Evolutionary conservation across 2,888 invertebrate species (phyloP).

Genomic region (Tenthredo notha): DNA sequence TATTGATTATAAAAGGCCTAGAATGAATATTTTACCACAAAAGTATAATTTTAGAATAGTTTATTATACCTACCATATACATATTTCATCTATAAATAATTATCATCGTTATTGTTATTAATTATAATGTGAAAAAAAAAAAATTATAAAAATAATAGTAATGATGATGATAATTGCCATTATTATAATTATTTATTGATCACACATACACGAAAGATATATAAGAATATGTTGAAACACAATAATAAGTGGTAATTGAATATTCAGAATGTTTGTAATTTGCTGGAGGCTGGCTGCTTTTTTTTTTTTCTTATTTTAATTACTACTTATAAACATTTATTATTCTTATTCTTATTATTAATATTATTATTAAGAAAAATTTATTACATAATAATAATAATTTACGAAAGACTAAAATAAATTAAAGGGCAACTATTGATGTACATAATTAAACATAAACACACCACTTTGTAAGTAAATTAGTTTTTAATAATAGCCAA

Average conservation of each 20-base stretch:
- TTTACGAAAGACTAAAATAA: slow-evolving; percentile 28
- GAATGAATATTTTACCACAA: slow-evolving; percentile 73
- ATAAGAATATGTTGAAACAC: neutral
- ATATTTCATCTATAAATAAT: slow-evolving; percentile 29
- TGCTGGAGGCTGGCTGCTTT: slow-evolving; percentile 44
- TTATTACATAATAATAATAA: neutral
- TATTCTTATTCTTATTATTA: slow-evolving; percentile 9
- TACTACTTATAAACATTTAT: neutral
- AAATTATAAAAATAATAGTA: neutral
- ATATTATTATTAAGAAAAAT: slow-evolving; percentile 17
- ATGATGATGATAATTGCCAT: slow-evolving; percentile 11
- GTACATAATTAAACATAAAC: slow-evolving; percentile 46
- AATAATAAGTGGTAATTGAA: slow-evolving; percentile 1
- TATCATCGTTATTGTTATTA: slow-evolving; percentile 16
- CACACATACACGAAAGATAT: neutral
- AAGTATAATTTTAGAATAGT: slow-evolving; percentile 72
- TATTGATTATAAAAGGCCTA: slow-evolving; percentile 62
- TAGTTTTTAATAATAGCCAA: slow-evolving; percentile 45
- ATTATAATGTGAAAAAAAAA: neutral
- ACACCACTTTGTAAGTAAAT: slow-evolving; percentile 49
- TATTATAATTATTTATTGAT: slow-evolving; percentile 47
- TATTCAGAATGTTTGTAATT: slow-evolving; percentile 42
- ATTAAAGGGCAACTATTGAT: slow-evolving; percentile 48
- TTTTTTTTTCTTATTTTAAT: neutral
- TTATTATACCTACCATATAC: slow-evolving; percentile 55